Evolutionary conservation across 2,113 vertebrate genomes (phyloP), one percentile per base, ranked within the genome.

Genomic region (Daubentonia madagascariensis): DNA sequence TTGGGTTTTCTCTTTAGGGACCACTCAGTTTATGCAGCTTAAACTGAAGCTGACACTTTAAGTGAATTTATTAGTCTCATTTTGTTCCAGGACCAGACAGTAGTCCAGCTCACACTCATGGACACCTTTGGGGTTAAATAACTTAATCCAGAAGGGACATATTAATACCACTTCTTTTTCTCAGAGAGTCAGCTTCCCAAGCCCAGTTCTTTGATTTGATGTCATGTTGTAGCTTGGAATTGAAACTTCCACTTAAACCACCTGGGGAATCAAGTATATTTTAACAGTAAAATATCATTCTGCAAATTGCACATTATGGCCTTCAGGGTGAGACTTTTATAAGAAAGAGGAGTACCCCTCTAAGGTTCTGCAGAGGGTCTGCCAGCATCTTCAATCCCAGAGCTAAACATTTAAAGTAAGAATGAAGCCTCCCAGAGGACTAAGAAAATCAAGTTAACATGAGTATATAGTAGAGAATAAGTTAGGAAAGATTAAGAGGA

Each of bases 11-110:
- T 87, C 87, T 88, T 96, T 94, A 95, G 94, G 72, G 63, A 95
- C 54, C 61, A 94, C 52, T 94, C 40, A 59, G 50, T 81, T 95
- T 13, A 75, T 97, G 43, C 57, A 89, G 85, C 84, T 97, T 85
- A 97, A 96, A 94, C 72, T 90, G 59, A 98, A 97, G 40, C 54
- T 97, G 85, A 97, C 67, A 97, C 91, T 88, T 97, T 91, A 98
- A 97, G 96, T 81, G 48, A 97, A 95, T 93, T 94, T 78, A 79
- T 85, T 98, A 97, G 83, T 68, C 97, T 97, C n/a, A 43, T 84
- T 96, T 92, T 37, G 37, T 81, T 93, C 94, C 94, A 88, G 45
- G 61, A 96, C 95, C 48, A 98, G 76, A 91, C 70, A 52, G 70
- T 76, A 96, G 94, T 95, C 86, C 43, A 59, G 75, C 91, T 96